Evolutionary conservation across 92 coral and sea anemone species (phyloP), one percentile per base, ranked within the genome.

Genomic region (Zoanthus sansibaricus): DNA sequence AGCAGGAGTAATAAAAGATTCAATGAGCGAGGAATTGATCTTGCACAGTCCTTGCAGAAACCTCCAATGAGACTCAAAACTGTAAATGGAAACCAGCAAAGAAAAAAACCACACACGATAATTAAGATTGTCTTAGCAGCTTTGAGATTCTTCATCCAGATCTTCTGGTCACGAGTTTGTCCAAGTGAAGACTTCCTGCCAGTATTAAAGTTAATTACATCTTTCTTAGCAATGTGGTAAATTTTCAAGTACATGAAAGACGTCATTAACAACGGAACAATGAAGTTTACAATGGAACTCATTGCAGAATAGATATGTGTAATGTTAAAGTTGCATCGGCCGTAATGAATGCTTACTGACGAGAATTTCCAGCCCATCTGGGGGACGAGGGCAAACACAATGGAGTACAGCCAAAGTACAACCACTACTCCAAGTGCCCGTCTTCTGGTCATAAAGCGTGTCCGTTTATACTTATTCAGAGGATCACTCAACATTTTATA

Each of bases 401-500:
- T 75, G 37, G 97, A 93, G 72, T 97, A 97, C 3, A 88, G 66
- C 99, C 99, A 97, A 1, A 97, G 78, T 17, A 78, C 68, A 4
- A 90, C 82, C 7, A 95, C 94, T 0, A 90, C 92, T 7, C 82
- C 30, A 33, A 78, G 32, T 47, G 99, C 98, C 31, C 95, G 91
- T 59, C 93, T 90, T 30, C 95, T 92, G 1, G 98, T 90, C 91
- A 94, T 94, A 42, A 92, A 92, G 12, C 96, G 92, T 6, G 92
- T 79, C 59, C 90, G 86, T 55, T 97, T 89, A 72, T 88, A 97
- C 51, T 94, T 88, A 37, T 90, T 94, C 71, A 97, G 82, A 12
- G 99, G 99, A 54, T 93, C 95, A 30, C 93, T 89, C 15, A 97
- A 93, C 66, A 94, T 91, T 89, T 97, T 95, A 89, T 95, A 97